Base-by-base conservation (phyloP, 1,140 invertebrate species). In the Cydia strobilella region DNA sequence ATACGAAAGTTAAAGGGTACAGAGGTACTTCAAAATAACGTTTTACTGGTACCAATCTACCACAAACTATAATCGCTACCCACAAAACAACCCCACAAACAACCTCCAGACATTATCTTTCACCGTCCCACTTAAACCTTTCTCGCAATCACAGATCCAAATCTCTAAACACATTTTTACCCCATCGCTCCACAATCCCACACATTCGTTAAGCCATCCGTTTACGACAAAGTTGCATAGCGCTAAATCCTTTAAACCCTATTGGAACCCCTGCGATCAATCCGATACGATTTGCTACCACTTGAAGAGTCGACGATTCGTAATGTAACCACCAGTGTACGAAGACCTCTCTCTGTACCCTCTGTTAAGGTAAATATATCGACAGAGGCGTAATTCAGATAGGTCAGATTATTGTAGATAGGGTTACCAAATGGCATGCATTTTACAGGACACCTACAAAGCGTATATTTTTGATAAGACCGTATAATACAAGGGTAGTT, bases 271-370 rank as follows among this genome's bases (percentile, higher is more conserved):
- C 39, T 39, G 65, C 65, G 65, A 69, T 35, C 27, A 18, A 69
- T 18, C 31, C n/a, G 39, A 72, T n/a, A 72, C 39, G 71, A 72
- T 72, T 72, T 27, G 51, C 71, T 51, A 72, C 42, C 71, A 51
- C 71, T 72, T 72, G 71, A 72, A 72, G 42, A 51, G 2, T 27
- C 71, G 71, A 51, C 25, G 23, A 27, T 51, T 72, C 18, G 71
- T 39, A 51, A 51, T n/a, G 35, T 10, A 15, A 13, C 45, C 7
- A 25, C 71, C 39, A 25, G n/a, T 72, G 6, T 15, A 25, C 45
- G 12, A 18, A 48, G 71, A 51, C 23, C 71, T 48, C 15, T 10
- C 69, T 48, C 71, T 45, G 13, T 15, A 9, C 35, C 20, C 20
- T 31, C 23, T 23, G 7, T 66, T n/a, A 35, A n/a, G 31, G 9